A percentile compares a stretch with the other conserved stretches of the same genome.
phyloP scores from a whole-genome alignment of 2,888 invertebrate genomes.

The Drosophila macrothrix region DNA sequence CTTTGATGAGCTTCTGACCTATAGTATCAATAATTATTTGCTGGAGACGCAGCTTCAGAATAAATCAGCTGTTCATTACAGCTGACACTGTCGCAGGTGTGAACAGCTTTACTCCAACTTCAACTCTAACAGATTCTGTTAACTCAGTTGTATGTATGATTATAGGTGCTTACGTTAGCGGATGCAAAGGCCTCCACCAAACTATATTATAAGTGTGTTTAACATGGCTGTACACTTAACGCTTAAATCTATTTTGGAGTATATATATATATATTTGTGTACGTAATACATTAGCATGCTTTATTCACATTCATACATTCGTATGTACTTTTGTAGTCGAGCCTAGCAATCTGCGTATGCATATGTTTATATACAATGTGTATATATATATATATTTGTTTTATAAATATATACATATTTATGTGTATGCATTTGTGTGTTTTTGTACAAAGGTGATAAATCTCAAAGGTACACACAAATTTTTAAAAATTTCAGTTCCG shows the following conservation, averaged over 20 bases:
- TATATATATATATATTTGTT: not conserved
- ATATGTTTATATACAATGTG: not conserved
- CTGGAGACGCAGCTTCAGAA: not conserved
- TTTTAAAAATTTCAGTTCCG: slow-evolving; percentile 32
- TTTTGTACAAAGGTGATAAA: slow-evolving; percentile 15
- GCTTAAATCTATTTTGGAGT: not conserved
- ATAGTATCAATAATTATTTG: not conserved
- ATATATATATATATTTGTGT: not conserved
- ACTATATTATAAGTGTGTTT: not conserved
- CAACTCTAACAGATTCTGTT: slow-evolving; percentile 3
- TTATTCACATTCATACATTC: not conserved
- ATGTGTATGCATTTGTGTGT: not conserved
- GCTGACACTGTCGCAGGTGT: not conserved
- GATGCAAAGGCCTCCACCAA: not conserved
- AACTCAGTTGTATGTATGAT: not conserved
- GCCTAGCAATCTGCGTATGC: not conserved
- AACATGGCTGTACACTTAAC: not conserved
- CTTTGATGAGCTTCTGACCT: not conserved
- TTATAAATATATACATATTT: slow-evolving; percentile 8
- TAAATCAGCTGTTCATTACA: not conserved
- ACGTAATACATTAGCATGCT: not conserved
- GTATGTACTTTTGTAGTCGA: not conserved
- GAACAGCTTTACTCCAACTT: not conserved
- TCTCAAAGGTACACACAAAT: slow-evolving; percentile 21
- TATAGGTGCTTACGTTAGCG: not conserved